Conservation (phyloP, 2,888 invertebrate species). For the Molanna angustata region DNA sequence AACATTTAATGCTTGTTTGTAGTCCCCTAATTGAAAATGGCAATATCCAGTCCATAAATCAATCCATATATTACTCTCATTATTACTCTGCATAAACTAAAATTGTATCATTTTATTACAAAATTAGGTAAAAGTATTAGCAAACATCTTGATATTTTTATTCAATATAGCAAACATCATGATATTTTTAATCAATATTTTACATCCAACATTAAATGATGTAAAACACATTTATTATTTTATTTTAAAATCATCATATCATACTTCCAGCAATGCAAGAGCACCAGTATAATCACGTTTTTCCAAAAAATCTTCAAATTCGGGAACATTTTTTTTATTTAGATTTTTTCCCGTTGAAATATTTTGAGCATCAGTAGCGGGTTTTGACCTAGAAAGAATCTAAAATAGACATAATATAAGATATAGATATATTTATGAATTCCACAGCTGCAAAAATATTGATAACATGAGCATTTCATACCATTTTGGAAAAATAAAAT, state of each 20-base stretch:
- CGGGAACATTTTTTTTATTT: constrained; percentile 61
- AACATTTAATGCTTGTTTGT: constrained; percentile 74
- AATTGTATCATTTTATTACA: constrained; percentile 30
- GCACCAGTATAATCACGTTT: constrained; percentile 94
- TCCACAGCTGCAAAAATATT: no score
- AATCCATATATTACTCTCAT: constrained; percentile 41
- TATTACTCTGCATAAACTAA: constrained; percentile 52
- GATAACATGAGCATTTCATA: no score
- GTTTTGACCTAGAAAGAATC: constrained; percentile 82
- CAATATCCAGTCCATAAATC: constrained; percentile 94
- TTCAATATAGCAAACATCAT: no score
- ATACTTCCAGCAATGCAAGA: constrained; percentile 86
- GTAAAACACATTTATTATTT: no score
- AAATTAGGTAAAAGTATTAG: no score
- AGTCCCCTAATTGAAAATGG: constrained; percentile 94
- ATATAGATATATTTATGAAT: background rate
- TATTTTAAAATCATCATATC: background rate
- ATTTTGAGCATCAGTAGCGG: constrained; percentile 56
- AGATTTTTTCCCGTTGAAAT: constrained; percentile 37
- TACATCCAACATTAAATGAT: no score
- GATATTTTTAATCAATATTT: no score
- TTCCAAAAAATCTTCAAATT: constrained; percentile 84
- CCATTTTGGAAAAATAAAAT: no score
- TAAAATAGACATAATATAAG: constrained; percentile 39
- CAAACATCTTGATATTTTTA: no score